A percentile compares a stretch with the other conserved stretches of the same genome.
phyloP scores from a whole-genome alignment of 2,797 vertebrate genomes.

The Sparidentex hasta region DNA sequence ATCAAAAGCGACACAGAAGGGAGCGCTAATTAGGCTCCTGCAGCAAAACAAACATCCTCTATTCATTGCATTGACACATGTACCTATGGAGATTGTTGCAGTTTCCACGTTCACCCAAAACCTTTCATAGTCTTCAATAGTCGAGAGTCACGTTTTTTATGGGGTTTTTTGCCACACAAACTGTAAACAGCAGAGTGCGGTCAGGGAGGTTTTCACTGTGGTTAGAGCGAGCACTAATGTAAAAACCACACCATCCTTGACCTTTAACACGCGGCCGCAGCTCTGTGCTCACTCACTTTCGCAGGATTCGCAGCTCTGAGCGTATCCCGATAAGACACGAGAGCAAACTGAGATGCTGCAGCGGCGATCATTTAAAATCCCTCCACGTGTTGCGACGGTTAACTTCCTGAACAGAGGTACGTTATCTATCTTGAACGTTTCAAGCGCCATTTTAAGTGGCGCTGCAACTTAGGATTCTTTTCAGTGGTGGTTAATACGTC shows the following conservation, averaged over 20 bases:
- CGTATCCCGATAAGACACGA: constrained; percentile 5
- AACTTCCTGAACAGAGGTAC: neutral
- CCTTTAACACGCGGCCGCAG: constrained; percentile 46
- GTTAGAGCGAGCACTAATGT: constrained; percentile 26
- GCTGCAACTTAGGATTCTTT: too few species aligned
- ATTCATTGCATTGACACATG: constrained; percentile 21
- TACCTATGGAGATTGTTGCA: neutral
- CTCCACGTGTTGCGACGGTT: neutral
- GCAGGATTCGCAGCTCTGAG: constrained; percentile 14
- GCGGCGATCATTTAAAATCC: constrained; percentile 3
- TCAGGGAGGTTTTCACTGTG: constrained; percentile 32
- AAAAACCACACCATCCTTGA: constrained; percentile 56
- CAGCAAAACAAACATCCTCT: constrained; percentile 37
- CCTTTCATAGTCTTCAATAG: neutral
- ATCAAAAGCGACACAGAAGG: constrained; percentile 22
- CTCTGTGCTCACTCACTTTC: neutral
- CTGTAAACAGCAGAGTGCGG: constrained; percentile 27
- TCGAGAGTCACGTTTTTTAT: neutral
- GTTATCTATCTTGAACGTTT: neutral
- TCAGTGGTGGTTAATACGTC: too few species aligned
- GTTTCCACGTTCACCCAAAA: constrained; percentile 1
- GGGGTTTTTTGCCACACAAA: neutral
- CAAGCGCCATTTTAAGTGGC: neutral
- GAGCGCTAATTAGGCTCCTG: constrained; percentile 42
- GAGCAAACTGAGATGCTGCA: neutral